Percentiles rank a stretch among this genome's conserved stretches.
These are phyloP conservation scores for Cephus runcator DNA, from an alignment of 2,888 invertebrate species.

Conservation along the genomic window DNA sequence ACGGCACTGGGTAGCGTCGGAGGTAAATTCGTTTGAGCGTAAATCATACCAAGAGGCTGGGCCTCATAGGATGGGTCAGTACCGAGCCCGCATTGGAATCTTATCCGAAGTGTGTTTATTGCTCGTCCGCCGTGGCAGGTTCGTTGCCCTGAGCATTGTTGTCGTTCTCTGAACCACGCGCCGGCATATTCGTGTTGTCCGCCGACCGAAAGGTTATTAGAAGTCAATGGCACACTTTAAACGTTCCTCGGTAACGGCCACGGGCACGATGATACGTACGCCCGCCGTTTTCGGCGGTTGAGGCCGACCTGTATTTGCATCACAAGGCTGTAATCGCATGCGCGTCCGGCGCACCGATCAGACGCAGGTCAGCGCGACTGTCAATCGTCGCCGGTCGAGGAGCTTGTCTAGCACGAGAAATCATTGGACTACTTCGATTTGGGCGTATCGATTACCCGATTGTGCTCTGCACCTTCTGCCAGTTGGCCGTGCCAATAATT, in stretches of 20 bases:
- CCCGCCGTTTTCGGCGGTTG: not conserved
- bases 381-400: not conserved
- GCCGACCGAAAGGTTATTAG: constrained; percentile 11
- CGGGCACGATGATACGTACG: not conserved
- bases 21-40: not conserved
- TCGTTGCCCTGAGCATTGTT: constrained; percentile 33
- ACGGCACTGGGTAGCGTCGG: not conserved
- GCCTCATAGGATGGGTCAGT: not conserved
- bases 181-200: constrained; percentile 8
- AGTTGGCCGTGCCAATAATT: not conserved
- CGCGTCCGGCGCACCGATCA: not conserved
- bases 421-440: not conserved
- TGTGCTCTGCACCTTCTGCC: not conserved
- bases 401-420: not conserved
- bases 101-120: not conserved
- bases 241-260: constrained; percentile 3
- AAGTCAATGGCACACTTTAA: constrained; percentile 24
- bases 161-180: constrained; percentile 11
- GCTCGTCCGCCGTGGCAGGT: constrained; percentile 26
- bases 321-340: not conserved
- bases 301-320: not conserved
- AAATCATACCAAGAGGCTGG: not conserved
- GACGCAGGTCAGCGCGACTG: not conserved
- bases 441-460: not conserved
- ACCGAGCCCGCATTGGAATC: not conserved